Conservation (phyloP, 2,113 vertebrate species). For the Etheostoma cragini region DNA sequence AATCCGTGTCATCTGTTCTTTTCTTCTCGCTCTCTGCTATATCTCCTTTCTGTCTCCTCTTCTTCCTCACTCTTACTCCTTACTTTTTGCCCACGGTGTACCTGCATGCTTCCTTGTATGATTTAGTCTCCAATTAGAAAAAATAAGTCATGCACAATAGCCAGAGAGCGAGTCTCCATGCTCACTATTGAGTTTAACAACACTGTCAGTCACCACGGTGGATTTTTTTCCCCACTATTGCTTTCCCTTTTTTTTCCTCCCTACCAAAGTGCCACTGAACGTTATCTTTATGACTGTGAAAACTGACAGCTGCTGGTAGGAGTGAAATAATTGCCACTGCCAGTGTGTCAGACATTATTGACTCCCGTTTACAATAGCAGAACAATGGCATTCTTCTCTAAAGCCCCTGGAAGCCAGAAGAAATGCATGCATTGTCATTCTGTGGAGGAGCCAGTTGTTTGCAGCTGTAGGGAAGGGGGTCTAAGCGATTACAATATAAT, state of each 20-base stretch:
- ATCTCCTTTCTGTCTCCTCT: background rate
- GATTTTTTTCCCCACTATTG: background rate
- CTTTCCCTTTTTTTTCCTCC: background rate
- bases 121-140: conserved; percentile 8
- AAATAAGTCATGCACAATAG: conserved; percentile 20
- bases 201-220: conserved; percentile 28
- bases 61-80: background rate
- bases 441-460: conserved; percentile 29
- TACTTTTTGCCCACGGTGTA: background rate
- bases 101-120: background rate
- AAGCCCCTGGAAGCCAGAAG: conserved; percentile 13
- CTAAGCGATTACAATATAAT: conserved; percentile 19
- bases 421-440: conserved; percentile 21
- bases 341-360: conserved; percentile 56
- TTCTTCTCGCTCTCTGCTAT: background rate
- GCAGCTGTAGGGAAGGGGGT: conserved; percentile 11
- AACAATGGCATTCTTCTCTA: conserved; percentile 51
- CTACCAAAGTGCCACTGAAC: conserved; percentile 32
- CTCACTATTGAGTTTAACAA: conserved; percentile 28
- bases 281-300: conserved; percentile 58
- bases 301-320: conserved; percentile 61
- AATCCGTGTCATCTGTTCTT: conserved; percentile 6
- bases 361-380: conserved; percentile 45
- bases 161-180: conserved; percentile 19
- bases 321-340: conserved; percentile 59